Evolutionary conservation across 2,888 invertebrate genomes (phyloP).

Genomic region (Erannis defoliaria): DNA sequence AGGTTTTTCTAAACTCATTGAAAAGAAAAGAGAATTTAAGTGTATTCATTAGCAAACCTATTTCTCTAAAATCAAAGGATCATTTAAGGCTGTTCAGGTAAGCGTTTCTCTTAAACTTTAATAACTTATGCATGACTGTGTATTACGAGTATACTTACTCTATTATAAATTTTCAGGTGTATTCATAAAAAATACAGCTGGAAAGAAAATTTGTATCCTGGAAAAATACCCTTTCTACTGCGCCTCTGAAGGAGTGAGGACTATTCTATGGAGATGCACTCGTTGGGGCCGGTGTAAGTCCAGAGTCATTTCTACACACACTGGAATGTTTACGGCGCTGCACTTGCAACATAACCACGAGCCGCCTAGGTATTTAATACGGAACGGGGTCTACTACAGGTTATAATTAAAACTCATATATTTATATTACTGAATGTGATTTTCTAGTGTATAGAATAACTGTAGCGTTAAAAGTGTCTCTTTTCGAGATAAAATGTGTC

Average conservation of each 20-base stretch:
- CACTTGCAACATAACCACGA: constrained; percentile 55
- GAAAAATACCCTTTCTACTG: constrained; percentile 59
- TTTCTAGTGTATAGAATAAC: background rate
- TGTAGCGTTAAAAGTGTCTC: too few species aligned
- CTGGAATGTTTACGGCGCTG: constrained; percentile 48
- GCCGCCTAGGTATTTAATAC: constrained; percentile 49
- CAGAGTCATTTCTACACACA: constrained; percentile 55
- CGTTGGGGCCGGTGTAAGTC: constrained; percentile 53
- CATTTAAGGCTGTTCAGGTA: background rate
- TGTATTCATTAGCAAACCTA: too few species aligned
- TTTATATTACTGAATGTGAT: background rate
- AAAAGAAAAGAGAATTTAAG: too few species aligned
- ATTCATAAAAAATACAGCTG: constrained; percentile 28
- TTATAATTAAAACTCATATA: background rate
- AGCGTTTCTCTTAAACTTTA: background rate
- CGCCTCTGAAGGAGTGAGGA: constrained; percentile 34
- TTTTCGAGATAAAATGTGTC: too few species aligned
- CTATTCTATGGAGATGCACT: constrained; percentile 61
- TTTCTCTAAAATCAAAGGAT: too few species aligned
- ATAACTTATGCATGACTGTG: background rate
- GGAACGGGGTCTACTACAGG: constrained; percentile 23
- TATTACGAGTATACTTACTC: too few species aligned
- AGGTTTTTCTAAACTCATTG: too few species aligned
- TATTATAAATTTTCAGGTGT: constrained; percentile 5
- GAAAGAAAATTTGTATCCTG: constrained; percentile 57